Percentiles rank a stretch among this genome's conserved stretches.
Evolutionary conservation across 2,888 invertebrate genomes (phyloP).

Genomic region (Clusia tigrina): DNA sequence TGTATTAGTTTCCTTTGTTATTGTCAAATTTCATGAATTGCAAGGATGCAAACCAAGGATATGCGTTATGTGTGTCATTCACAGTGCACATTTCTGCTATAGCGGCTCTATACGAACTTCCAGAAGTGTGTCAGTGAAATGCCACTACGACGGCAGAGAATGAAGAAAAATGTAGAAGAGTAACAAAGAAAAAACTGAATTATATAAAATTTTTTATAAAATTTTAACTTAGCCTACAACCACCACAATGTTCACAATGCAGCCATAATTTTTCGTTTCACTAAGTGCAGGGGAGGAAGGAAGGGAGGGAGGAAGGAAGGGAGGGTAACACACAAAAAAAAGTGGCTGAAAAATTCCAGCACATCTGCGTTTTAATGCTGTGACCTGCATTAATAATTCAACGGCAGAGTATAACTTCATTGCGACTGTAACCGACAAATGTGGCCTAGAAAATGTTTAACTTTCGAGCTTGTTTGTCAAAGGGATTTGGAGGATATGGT

Average conservation of each 20-base stretch:
- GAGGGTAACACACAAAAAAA: too few species aligned
- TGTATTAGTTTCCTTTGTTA: neutral
- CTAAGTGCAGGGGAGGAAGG: too few species aligned
- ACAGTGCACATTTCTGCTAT: neutral
- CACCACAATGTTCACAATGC: neutral
- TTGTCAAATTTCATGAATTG: neutral
- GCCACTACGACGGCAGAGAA: too few species aligned
- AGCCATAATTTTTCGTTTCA: too few species aligned
- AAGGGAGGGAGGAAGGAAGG: too few species aligned
- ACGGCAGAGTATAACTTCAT: neutral
- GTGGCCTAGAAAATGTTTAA: constrained; percentile 3
- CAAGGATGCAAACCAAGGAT: neutral
- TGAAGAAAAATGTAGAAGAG: too few species aligned
- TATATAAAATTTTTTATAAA: neutral
- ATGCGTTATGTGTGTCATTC: neutral
- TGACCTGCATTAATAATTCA: constrained; percentile 11
- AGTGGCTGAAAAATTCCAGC: neutral
- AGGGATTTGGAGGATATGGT: neutral
- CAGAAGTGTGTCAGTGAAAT: constrained; percentile 1
- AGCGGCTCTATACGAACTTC: neutral
- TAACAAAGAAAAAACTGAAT: neutral
- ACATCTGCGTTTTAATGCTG: neutral
- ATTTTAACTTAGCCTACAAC: neutral
- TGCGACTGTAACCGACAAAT: neutral
- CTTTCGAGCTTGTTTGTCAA: neutral